phyloP scores from a whole-genome alignment of 2,797 vertebrate genomes.

The Vipera latastei region DNA sequence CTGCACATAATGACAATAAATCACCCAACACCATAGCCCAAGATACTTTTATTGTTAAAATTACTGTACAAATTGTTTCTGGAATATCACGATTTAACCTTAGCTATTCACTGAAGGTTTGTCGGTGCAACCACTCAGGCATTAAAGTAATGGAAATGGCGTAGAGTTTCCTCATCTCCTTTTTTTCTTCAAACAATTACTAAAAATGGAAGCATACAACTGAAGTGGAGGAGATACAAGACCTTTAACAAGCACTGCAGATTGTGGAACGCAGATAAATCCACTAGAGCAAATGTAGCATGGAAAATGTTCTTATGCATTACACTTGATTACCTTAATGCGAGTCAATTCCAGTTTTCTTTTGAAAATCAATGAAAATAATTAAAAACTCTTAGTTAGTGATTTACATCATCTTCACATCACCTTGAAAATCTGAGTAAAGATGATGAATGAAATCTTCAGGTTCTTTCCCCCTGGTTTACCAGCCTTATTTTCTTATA shows the following conservation, averaged over 20 bases:
- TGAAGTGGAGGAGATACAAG: neutral
- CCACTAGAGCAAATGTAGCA: neutral
- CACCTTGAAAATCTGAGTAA: slow-evolving; percentile 6
- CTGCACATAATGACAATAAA: neutral
- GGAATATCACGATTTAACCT: neutral
- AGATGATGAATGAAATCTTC: neutral
- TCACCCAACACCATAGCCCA: neutral
- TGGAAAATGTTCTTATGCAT: slow-evolving; percentile 5
- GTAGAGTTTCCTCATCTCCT: neutral
- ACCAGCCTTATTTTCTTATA: neutral
- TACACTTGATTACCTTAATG: neutral
- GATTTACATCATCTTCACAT: neutral
- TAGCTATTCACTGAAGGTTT: neutral
- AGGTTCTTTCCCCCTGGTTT: neutral
- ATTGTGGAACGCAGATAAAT: neutral
- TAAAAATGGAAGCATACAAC: neutral
- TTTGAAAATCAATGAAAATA: neutral
- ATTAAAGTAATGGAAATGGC: neutral
- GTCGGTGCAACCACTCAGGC: neutral
- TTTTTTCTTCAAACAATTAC: slow-evolving; percentile 1
- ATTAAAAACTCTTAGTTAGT: neutral
- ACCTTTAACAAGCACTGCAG: slow-evolving; percentile 10
- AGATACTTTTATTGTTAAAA: neutral
- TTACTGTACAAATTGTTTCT: neutral
- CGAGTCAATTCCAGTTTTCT: slow-evolving; percentile 8